Evolutionary conservation across 1,140 invertebrate genomes (phyloP).

Genomic region (Ephestia elutella): DNA sequence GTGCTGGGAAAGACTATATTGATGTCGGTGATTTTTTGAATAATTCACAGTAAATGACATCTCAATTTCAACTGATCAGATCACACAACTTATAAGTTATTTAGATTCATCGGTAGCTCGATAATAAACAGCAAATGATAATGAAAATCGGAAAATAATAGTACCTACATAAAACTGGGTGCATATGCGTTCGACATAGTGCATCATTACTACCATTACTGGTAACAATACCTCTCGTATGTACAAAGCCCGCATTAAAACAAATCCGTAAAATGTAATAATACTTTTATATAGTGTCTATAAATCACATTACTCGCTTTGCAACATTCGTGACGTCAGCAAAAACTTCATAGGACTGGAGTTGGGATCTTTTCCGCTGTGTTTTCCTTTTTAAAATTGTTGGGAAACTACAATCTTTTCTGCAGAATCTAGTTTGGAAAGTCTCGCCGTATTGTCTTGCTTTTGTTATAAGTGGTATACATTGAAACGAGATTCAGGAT

Average conservation of each 20-base stretch:
- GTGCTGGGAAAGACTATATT: too few species aligned
- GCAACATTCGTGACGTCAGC: not conserved
- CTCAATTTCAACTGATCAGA: too few species aligned
- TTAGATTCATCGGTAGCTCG: too few species aligned
- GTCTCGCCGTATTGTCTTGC: conserved; percentile 1
- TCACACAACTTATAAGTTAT: too few species aligned
- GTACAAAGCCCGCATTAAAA: not conserved
- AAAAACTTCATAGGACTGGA: conserved; percentile 3
- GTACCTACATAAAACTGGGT: too few species aligned
- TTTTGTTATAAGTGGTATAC: not conserved
- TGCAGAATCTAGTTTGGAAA: conserved; percentile 8
- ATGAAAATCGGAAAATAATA: too few species aligned
- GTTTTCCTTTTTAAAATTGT: conserved; percentile 6
- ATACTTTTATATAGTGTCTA: not conserved
- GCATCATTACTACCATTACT: too few species aligned
- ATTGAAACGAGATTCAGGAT: not conserved
- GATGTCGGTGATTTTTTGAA: too few species aligned
- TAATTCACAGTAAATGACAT: too few species aligned
- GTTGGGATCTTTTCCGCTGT: conserved; percentile 2
- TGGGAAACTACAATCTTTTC: conserved; percentile 7
- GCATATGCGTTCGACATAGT: too few species aligned
- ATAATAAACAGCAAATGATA: too few species aligned
- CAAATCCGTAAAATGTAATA: not conserved
- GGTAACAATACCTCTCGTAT: not conserved
- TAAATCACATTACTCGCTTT: conserved; percentile 4